Base-by-base conservation (phyloP, 2,797 vertebrate species). In the Acanthornis magna region DNA sequence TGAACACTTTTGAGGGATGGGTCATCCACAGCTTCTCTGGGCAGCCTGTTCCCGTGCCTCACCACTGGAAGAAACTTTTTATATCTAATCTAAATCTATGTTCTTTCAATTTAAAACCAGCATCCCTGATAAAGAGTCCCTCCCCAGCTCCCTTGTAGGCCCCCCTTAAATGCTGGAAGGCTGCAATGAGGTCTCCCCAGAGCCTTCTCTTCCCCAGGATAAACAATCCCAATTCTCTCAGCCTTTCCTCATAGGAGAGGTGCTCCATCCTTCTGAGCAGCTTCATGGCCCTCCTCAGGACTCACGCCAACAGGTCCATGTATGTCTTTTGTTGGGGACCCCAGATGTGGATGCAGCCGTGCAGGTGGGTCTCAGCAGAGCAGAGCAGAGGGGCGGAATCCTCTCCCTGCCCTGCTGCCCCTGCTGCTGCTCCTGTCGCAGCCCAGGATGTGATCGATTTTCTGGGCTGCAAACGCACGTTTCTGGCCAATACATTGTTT, bases 381-480 rank as follows among this genome's bases (percentile, higher is more conserved):
- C 45, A 75, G 43, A 74, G 26, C 2, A 58, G 55, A 65, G 25
- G 8, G 7, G 23, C 3, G 83, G 45, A 78, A 87, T 70, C 21
- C 7, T 26, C 19, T 60, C 16, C 16, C 21, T 76, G 0, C 18
- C 55, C 40, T 57, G 43, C 27, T 29, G 16, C 10, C 22, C 40
- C 21, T 2, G 0, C 13, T 67, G 36, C 13, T 67, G 36, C 51
- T 74, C 15, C 12, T 16, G 34, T 16, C 32, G 36, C 16, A 55
- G n/a, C 29, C 22, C 3, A 1, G 40, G 9, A 22, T 51, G 4
- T 5, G 10, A 13, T 32, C 47, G 42, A 11, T 32, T 65, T 84
- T 81, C 40, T 82, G 22, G 30, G 11, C 48, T 67, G 13, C 2
- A 0, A 54, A 40, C 0, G 0, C 8, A 3, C 32, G 3, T 25